phyloP scores from a whole-genome alignment of 2,113 vertebrate species.

The Acrocephalus kingi region DNA sequence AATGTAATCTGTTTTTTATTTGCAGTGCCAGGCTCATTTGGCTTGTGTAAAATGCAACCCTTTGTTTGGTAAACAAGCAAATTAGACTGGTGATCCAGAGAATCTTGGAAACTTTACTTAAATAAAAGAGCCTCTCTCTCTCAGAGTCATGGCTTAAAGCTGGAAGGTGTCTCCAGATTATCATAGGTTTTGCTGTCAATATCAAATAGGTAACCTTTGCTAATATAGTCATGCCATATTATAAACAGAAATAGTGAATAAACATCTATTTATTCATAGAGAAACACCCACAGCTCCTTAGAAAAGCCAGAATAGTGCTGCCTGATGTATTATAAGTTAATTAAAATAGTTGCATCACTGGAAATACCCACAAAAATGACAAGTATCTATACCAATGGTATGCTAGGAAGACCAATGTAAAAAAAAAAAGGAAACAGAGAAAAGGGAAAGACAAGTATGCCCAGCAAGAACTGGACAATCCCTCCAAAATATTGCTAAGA shows the following conservation, averaged over 20 bases:
- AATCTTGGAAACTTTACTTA: slow-evolving; percentile 61
- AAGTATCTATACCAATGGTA: not conserved
- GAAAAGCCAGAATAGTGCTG: not conserved
- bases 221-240: not conserved
- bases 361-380: not conserved
- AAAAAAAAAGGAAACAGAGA: not conserved
- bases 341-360: not conserved
- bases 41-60: slow-evolving; percentile 66
- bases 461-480: not conserved
- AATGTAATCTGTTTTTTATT: slow-evolving; percentile 70
- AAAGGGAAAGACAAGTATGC: not conserved
- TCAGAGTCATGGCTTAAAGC: not conserved
- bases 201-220: not conserved
- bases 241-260: slow-evolving; percentile 13
- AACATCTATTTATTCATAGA: not conserved
- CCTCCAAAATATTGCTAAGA: not conserved
- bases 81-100: slow-evolving; percentile 67
- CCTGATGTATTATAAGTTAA: not conserved
- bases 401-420: not conserved
- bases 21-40: slow-evolving; percentile 70
- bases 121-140: slow-evolving; percentile 47
- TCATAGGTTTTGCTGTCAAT: not conserved
- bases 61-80: slow-evolving; percentile 74
- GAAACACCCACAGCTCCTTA: not conserved
- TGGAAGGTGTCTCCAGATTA: slow-evolving; percentile 61